phyloP scores from a whole-genome alignment of 2,113 vertebrate genomes.

The Megaceryle torquata region DNA sequence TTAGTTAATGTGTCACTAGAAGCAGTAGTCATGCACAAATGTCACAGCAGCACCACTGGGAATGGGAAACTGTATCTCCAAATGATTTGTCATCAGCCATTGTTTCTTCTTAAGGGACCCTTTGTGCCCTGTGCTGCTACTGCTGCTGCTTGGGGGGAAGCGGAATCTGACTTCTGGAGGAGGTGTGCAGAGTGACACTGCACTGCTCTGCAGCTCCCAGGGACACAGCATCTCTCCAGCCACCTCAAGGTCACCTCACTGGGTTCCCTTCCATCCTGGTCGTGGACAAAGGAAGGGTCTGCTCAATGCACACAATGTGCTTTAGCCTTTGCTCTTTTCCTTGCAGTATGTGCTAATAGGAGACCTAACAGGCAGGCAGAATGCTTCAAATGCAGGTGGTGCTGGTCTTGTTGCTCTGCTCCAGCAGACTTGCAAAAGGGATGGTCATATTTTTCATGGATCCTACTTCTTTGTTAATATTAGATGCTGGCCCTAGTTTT shows the following conservation, averaged over 20 bases:
- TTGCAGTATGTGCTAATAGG: fast-evolving
- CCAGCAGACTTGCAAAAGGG: too few species aligned
- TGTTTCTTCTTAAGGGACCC: background rate
- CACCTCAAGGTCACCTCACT: background rate
- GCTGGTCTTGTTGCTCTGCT: fast-evolving
- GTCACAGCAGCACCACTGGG: background rate
- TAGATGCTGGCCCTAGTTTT: background rate
- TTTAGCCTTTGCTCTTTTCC: background rate
- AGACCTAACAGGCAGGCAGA: fast-evolving
- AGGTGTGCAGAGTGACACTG: fast-evolving
- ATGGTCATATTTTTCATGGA: background rate
- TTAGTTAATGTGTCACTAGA: background rate
- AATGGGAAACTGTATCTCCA: background rate
- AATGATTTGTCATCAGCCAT: background rate
- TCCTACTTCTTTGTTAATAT: background rate
- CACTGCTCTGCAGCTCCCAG: background rate
- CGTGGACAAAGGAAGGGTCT: fast-evolving
- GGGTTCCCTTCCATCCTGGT: background rate
- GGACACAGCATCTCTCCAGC: fast-evolving
- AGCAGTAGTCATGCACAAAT: background rate
- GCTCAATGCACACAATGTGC: background rate
- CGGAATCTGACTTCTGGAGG: fast-evolving
- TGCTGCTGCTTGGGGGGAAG: background rate
- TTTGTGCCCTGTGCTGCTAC: fast-evolving
- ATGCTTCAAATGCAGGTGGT: fast-evolving